phyloP scores from a whole-genome alignment of 2,113 vertebrate genomes.

The Hemichromis elongatus region DNA sequence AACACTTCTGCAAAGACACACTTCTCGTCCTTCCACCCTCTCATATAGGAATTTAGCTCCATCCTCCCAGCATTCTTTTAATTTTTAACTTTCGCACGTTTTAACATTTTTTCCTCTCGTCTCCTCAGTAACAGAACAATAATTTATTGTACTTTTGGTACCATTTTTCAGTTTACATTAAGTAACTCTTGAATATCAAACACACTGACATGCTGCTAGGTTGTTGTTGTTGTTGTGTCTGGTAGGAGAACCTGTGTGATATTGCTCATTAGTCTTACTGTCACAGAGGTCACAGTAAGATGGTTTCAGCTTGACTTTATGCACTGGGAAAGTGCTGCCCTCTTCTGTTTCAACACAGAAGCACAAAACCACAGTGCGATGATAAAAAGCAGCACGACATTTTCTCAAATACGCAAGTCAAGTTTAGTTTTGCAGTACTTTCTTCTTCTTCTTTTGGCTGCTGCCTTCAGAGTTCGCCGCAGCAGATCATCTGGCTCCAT shows the following conservation, averaged over 20 bases:
- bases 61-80: background rate
- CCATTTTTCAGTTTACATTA: background rate
- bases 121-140: background rate
- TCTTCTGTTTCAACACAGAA: slow-evolving; percentile 40
- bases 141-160: background rate
- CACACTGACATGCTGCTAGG: background rate
- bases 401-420: background rate
- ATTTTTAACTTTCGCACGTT: background rate
- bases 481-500: background rate
- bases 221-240: background rate
- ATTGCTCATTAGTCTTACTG: background rate
- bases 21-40: background rate
- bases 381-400: background rate
- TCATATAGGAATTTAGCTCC: background rate
- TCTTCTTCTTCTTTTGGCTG: background rate
- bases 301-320: background rate
- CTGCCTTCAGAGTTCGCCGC: background rate
- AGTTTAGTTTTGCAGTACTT: background rate
- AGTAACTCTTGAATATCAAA: background rate
- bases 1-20: background rate
- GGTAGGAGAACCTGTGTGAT: background rate
- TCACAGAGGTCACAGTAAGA: background rate
- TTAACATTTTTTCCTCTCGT: background rate
- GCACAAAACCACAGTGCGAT: background rate
- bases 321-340: slow-evolving; percentile 53